Evolutionary conservation across 2,888 invertebrate genomes (phyloP).

Genomic region (Osmoderma eremita): DNA sequence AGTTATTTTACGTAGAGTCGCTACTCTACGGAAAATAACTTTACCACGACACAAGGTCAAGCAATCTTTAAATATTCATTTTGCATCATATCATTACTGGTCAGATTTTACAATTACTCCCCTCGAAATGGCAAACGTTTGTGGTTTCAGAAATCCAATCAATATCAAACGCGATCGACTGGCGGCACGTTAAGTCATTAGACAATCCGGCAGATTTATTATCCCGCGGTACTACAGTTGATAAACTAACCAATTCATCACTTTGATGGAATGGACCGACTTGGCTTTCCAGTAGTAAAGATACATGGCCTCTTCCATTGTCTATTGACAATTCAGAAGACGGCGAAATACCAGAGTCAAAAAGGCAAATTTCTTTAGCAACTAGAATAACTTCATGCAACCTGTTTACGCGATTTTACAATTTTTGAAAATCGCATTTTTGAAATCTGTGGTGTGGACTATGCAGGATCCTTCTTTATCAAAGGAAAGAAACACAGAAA

Average conservation of each 20-base stretch:
- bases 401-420: slow-evolving; percentile 2
- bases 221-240: slow-evolving; percentile 49
- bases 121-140: slow-evolving; percentile 41
- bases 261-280: slow-evolving; percentile 44
- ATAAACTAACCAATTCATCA: slow-evolving; percentile 9
- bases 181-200: slow-evolving; percentile 50
- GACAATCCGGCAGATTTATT: slow-evolving; percentile 54
- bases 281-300: slow-evolving; percentile 4
- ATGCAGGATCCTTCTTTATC: slow-evolving; percentile 8
- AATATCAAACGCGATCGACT: slow-evolving; percentile 44
- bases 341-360: not conserved
- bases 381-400: not conserved
- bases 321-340: too few relatives aligned
- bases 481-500: not conserved
- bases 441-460: slow-evolving; percentile 14
- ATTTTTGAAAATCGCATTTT: not conserved
- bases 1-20: slow-evolving; percentile 33
- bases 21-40: too few relatives aligned
- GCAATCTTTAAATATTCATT: too few relatives aligned
- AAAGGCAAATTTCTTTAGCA: slow-evolving; percentile 21
- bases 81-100: too few relatives aligned
- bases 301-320: too few relatives aligned
- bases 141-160: slow-evolving; percentile 51
- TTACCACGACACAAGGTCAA: too few relatives aligned
- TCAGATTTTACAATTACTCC: too few relatives aligned